phyloP scores from a whole-genome alignment of 2,797 vertebrate genomes.

The Acrossocheilus wenchowensis region DNA sequence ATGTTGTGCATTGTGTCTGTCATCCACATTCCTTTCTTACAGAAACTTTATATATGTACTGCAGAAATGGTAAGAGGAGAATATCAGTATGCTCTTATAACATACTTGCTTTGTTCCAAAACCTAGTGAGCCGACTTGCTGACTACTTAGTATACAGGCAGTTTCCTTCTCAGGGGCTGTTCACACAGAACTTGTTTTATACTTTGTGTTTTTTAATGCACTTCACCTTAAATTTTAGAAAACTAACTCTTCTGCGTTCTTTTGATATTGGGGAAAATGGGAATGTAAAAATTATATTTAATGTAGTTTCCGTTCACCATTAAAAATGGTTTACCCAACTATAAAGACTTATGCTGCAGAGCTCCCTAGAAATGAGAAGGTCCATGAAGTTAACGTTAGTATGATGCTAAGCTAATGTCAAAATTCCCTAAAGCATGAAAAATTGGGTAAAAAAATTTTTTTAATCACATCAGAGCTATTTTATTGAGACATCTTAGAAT shows the following conservation, averaged over 20 bases:
- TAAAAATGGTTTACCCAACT: not conserved
- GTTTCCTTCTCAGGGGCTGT: no score
- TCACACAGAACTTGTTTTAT: no score
- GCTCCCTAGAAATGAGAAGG: not conserved
- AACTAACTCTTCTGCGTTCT: not conserved
- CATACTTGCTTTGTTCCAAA: no score
- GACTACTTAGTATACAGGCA: no score
- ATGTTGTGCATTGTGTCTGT: not conserved
- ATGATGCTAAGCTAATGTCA: not conserved
- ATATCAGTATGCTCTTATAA: no score
- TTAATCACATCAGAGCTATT: not conserved
- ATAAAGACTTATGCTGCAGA: not conserved
- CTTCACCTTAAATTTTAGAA: not conserved
- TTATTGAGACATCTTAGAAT: not conserved
- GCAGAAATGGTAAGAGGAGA: no score
- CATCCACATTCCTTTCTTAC: no score
- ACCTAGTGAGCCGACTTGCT: no score
- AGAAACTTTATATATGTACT: no score
- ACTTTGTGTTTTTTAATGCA: no score
- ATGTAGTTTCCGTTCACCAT: not conserved
- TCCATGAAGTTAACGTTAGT: not conserved
- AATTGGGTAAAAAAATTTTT: not conserved
- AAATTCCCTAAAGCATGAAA: not conserved
- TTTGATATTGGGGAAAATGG: not conserved
- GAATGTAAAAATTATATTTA: not conserved